phyloP scores from a whole-genome alignment of 2,113 vertebrate species.

The Ceyx melanurus region DNA sequence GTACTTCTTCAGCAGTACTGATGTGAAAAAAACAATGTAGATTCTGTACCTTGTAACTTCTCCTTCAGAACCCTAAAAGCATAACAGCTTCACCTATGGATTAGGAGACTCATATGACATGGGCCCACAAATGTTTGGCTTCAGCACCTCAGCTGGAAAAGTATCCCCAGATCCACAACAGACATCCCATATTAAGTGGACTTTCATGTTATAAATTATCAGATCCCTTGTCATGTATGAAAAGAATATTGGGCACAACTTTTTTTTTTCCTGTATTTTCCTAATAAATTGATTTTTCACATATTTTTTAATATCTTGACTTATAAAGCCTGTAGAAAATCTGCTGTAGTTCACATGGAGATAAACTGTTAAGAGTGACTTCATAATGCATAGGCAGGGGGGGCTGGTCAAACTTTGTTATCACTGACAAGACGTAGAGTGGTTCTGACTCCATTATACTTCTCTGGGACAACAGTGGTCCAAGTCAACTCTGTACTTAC shows the following conservation, averaged over 20 bases:
- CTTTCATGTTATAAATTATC: not conserved
- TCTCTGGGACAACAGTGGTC: not conserved
- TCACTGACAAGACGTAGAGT: not conserved
- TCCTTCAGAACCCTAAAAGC: not conserved
- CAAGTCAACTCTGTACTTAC: not conserved
- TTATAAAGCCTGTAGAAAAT: not conserved
- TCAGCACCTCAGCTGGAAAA: not conserved
- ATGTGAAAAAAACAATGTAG: not conserved
- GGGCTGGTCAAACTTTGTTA: not conserved
- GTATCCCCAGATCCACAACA: not conserved
- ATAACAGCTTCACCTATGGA: not conserved
- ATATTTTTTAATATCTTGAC: not conserved
- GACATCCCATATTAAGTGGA: not conserved
- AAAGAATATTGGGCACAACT: not conserved
- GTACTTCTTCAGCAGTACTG: not conserved
- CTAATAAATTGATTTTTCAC: fast-evolving
- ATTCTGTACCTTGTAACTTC: not conserved
- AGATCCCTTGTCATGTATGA: not conserved
- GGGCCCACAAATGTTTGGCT: not conserved
- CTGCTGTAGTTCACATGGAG: not conserved
- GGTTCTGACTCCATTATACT: not conserved
- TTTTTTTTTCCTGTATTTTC: not conserved
- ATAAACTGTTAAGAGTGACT: not conserved
- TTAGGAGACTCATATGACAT: not conserved
- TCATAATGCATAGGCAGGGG: not conserved